Base-by-base conservation (phyloP, 2,797 vertebrate genomes). In the Nyctibius grandis region DNA sequence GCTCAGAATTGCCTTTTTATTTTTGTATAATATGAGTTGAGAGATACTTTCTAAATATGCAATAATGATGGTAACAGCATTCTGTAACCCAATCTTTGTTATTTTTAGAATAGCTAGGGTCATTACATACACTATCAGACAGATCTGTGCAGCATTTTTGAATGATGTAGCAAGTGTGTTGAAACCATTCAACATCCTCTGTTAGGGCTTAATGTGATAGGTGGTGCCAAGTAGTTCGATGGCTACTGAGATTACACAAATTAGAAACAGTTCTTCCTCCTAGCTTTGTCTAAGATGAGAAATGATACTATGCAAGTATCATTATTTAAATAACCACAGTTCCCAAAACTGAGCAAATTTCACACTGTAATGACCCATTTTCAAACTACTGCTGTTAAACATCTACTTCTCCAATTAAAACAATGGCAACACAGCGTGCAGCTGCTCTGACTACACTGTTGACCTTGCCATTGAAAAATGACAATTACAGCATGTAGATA, bases 231-330 rank as follows among this genome's bases (percentile, higher is more conserved):
- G 38, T 19, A 94, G 28, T 65, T 91, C 64, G 57, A 91, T 33
- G 59, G 89, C 81, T 94, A 91, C 80, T 70, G 91, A 96, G 81
- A 89, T 83, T 77, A 88, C 51, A 89, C 57, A 88, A 92, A 96
- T 82, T 79, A 94, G 94, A 95, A 91, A 79, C 88, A 96, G 61
- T 53, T 93, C 74, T 76, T 83, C 70, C 45, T 79, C 65, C 75
- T 79, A 57, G 61, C 53, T 95, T 94, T 93, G 64, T 82, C 78
- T 79, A 76, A 65, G 23, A 88, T 80, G 68, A 95, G 15, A 82
- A 84, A 95, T 61, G 89, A 89, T 82, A 77, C 56, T 48, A 81
- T 56, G 53, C 73, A 95, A 93, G 88, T 86, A 93, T 21, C 36
- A 85, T 77, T 92, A 85, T 57, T 96, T 90, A 88, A 95, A 95